Conservation (phyloP, 2,113 vertebrate species). For the Oncorhynchus mykiss region DNA sequence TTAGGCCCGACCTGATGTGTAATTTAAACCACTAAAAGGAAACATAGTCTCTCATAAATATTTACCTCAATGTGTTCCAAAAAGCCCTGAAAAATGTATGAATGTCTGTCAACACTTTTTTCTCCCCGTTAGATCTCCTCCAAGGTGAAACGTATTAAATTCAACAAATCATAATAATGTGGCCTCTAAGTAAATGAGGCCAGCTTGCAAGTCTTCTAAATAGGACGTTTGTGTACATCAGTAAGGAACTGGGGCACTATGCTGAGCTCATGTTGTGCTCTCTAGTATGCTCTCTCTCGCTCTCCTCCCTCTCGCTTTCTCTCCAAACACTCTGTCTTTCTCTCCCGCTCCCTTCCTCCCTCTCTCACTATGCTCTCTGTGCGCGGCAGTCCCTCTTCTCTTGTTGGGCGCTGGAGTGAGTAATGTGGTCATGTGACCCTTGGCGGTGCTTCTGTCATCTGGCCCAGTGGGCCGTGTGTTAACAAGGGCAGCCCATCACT, state of each 20-base stretch:
- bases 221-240: conserved; percentile 41
- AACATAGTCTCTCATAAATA: too few relatives aligned
- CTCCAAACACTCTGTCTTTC: background rate
- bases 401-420: conserved; percentile 47
- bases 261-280: conserved; percentile 46
- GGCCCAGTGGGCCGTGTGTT: conserved; percentile 69
- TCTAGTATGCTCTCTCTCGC: too few relatives aligned
- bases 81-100: too few relatives aligned
- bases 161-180: conserved; percentile 38
- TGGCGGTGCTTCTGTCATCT: conserved; percentile 69
- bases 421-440: conserved; percentile 76
- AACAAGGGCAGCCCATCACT: conserved; percentile 75
- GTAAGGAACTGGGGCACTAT: conserved; percentile 46
- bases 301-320: too few relatives aligned
- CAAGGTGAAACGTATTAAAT: conserved; percentile 13
- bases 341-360: background rate
- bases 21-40: too few relatives aligned
- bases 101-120: too few relatives aligned
- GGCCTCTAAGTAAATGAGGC: conserved; percentile 34
- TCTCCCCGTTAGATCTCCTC: background rate
- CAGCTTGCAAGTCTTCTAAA: conserved; percentile 20
- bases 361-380: conserved; percentile 22
- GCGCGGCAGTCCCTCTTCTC: conserved; percentile 31
- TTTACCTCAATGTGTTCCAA: too few relatives aligned
- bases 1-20: too few relatives aligned